These are phyloP conservation scores for Python bivittatus DNA, from an alignment of 2,113 vertebrate genomes.

Conservation along the genomic window DNA sequence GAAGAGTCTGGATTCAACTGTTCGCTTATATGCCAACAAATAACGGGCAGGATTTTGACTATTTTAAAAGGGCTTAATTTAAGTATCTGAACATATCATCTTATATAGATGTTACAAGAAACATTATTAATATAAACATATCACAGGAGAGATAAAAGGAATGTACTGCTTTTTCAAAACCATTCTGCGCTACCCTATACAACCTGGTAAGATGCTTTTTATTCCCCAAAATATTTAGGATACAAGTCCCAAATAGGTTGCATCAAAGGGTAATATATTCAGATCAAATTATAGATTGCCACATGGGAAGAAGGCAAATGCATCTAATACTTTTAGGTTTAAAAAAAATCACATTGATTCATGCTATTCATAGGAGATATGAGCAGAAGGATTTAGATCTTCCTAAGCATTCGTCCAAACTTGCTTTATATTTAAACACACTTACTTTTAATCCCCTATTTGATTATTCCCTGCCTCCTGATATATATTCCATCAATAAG, in stretches of 20 bases:
- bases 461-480: background rate
- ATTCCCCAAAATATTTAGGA: background rate
- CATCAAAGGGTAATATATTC: background rate
- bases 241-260: background rate
- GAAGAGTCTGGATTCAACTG: background rate
- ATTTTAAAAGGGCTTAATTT: background rate
- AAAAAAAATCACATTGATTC: background rate
- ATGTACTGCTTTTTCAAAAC: background rate
- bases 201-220: background rate
- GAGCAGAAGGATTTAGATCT: background rate
- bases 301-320: background rate
- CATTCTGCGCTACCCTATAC: background rate
- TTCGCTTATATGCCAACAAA: background rate
- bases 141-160: background rate
- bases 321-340: background rate
- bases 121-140: background rate
- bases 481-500: background rate
- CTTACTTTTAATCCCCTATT: background rate
- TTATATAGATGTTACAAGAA: background rate
- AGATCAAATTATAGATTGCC: background rate
- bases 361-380: background rate
- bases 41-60: background rate
- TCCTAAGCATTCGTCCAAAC: background rate
- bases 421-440: background rate
- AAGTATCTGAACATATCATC: background rate